These are phyloP conservation scores for Oryzias dopingdopingensis DNA, from an alignment of 2,797 vertebrate species.

Conservation along the genomic window DNA sequence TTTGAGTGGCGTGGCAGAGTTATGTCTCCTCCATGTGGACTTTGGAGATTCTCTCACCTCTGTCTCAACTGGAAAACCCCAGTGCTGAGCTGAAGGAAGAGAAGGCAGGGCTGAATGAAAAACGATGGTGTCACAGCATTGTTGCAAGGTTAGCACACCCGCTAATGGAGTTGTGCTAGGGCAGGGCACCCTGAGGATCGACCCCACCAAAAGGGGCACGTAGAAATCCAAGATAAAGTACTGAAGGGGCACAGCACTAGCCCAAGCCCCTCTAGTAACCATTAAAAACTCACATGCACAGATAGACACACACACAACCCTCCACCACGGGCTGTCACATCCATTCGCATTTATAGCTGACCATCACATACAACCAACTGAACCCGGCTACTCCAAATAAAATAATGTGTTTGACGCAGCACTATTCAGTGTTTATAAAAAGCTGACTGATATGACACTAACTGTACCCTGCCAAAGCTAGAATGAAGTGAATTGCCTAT, in stretches of 20 bases:
- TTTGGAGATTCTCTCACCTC: conserved; percentile 75
- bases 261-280: conserved; percentile 75
- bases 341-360: conserved; percentile 72
- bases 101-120: conserved; percentile 80
- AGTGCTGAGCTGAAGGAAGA: conserved; percentile 59
- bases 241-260: conserved; percentile 81
- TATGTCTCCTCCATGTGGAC: conserved; percentile 57
- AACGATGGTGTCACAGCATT: conserved; percentile 86
- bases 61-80: conserved; percentile 71
- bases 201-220: conserved; percentile 76
- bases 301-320: conserved; percentile 30
- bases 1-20: conserved; percentile 37
- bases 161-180: conserved; percentile 83
- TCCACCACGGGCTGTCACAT: conserved; percentile 38
- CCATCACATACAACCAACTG: conserved; percentile 60
- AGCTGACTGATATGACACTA: conserved; percentile 57
- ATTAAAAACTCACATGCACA: conserved; percentile 63
- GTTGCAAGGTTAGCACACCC: conserved; percentile 92
- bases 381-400: conserved; percentile 52
- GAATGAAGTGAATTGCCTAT: background rate
- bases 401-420: conserved; percentile 61
- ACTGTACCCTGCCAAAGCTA: conserved; percentile 27
- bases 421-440: conserved; percentile 57
- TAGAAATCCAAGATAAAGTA: conserved; percentile 87
- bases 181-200: conserved; percentile 74